Evolutionary conservation across 2,113 vertebrate genomes (phyloP), one percentile per base, ranked within the genome.

Genomic region (Dinomys branickii): DNA sequence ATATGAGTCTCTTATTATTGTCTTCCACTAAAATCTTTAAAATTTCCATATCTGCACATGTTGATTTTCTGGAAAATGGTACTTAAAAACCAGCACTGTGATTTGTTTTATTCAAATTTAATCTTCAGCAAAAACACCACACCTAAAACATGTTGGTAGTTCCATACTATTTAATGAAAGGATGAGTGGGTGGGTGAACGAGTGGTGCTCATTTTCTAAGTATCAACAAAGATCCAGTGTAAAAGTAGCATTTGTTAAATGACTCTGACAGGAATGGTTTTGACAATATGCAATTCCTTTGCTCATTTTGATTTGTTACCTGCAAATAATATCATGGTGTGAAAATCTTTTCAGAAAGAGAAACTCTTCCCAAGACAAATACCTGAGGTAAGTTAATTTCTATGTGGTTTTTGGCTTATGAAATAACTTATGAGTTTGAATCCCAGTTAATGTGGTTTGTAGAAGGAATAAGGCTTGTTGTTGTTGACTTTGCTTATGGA

Each of bases 381-480:
- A 69, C 50, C 28, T 47, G 30, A 81, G 7, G 50, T 50, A 63
- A 65, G 35, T 19, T 91, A 56, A 65, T 77, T 58, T 63, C 73
- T 59, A 56, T 94, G 89, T 90, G 52, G 94, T 9, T 91, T 92
- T 75, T 61, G 75, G 9, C 7, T 75, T 85, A 91, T 54, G 13
- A 89, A 73, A 80, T 67, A 88, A 19, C 1, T 80, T 90, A 63
- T 58, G 16, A 95, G 47, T 87, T 90, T 41, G 7, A 69, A 24
- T 86, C 20, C 16, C 38, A 91, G 30, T 88, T 87, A 80, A 44
- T 69, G 44, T 92, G 50, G 8, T 65, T 0, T 28, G 4, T 38
- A 56, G 35, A 52, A 75, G 44, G n/a, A 86, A 50, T 41, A 75
- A 56, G 1, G 3, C 7, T 73, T 59, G 10, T 10, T 83, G 7